Conservation (phyloP, 2,888 invertebrate genomes). For the Yponomeuta cagnagella region DNA sequence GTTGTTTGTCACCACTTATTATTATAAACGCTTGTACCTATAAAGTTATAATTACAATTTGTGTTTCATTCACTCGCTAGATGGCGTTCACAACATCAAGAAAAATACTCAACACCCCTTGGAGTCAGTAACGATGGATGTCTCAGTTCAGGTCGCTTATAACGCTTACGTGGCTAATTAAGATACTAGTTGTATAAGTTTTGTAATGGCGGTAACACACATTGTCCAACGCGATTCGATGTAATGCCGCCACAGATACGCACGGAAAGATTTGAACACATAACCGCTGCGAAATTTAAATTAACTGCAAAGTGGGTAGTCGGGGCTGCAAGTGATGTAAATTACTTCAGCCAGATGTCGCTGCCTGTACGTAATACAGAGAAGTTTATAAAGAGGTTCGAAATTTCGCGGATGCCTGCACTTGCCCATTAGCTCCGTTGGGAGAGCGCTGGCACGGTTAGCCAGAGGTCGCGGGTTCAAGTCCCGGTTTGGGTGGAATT, state of each 20-base stretch:
- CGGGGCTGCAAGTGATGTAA: no score
- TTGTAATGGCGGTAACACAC: conserved; percentile 31
- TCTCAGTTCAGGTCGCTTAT: conserved; percentile 51
- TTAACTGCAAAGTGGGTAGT: no score
- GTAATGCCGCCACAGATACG: not conserved
- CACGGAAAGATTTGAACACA: not conserved
- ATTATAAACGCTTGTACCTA: no score
- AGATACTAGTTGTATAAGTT: conserved; percentile 52
- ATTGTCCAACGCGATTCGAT: not conserved
- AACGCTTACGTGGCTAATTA: conserved; percentile 65
- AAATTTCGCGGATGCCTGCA: no score
- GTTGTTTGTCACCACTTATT: no score
- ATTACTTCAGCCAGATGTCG: no score
- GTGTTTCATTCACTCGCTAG: not conserved
- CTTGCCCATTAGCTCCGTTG: no score
- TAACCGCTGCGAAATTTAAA: not conserved
- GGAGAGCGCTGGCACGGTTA: no score
- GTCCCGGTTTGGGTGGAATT: no score
- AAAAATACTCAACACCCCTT: conserved; percentile 47
- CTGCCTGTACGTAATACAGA: no score
- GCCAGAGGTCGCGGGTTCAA: no score
- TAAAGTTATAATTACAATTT: not conserved
- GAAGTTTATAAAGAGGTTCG: no score
- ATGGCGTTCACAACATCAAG: conserved; percentile 25
- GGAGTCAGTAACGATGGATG: conserved; percentile 42